Evolutionary conservation across 2,888 invertebrate species (phyloP).

Genomic region (Nomada hirtipes): DNA sequence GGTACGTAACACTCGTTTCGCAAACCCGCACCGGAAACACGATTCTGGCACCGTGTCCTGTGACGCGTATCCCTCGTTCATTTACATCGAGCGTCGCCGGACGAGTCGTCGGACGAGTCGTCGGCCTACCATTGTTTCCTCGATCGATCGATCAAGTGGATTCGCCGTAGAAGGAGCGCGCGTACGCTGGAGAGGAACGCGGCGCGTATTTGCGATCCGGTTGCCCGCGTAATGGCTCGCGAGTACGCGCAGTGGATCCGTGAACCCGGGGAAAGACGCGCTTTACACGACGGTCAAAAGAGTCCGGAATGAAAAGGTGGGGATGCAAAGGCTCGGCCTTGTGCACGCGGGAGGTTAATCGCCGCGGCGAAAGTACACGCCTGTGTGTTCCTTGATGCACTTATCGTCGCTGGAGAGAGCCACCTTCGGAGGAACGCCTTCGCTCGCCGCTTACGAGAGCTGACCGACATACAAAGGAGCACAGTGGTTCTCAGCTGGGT

Average conservation of each 20-base stretch:
- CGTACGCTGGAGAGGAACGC: not conserved
- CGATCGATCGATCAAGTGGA: conserved; percentile 50
- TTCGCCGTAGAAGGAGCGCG: conserved; percentile 14
- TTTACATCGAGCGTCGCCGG: conserved; percentile 29
- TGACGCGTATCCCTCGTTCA: conserved; percentile 6
- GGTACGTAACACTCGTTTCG: too few species aligned
- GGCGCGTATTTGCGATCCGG: conserved; percentile 17
- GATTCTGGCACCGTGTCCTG: conserved; percentile 1
- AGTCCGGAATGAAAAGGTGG: not conserved
- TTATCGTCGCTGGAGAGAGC: conserved; percentile 38
- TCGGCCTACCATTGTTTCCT: conserved; percentile 37
- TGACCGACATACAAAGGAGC: conserved; percentile 64
- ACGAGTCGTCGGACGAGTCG: conserved; percentile 27
- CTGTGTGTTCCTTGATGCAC: conserved; percentile 34
- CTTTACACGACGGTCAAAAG: conserved; percentile 22
- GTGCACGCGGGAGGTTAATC: conserved; percentile 45
- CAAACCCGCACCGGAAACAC: not conserved
- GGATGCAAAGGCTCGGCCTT: conserved; percentile 32
- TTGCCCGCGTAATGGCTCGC: conserved; percentile 18
- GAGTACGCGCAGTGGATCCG: not conserved
- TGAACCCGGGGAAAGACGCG: not conserved
- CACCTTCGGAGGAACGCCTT: conserved; percentile 46
- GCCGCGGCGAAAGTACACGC: conserved; percentile 44
- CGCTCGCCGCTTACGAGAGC: conserved; percentile 46
- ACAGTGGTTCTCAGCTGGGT: conserved; percentile 44